Base-by-base conservation (phyloP, 2,113 vertebrate genomes). In the Spilogale gracilis region DNA sequence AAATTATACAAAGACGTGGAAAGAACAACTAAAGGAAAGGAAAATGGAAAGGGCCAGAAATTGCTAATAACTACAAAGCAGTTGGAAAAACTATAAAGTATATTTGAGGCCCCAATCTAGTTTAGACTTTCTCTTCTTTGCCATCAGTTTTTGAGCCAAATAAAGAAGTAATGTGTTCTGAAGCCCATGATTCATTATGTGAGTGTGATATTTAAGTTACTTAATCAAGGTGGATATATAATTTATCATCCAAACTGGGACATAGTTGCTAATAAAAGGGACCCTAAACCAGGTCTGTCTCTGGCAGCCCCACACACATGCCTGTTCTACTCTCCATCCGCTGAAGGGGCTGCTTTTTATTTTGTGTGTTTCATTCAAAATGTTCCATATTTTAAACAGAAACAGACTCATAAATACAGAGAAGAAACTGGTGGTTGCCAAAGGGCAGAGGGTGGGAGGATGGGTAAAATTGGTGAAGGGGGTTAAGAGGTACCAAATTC, bases 201-300 rank as follows among this genome's bases (percentile, higher is more conserved):
- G 56, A 95, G 54, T 83, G 80, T 85, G 43, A 81, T 81, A 74
- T 79, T 94, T 96, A 97, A 87, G 78, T 18, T 63, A 61, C 43
- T 73, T 85, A 92, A 87, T 85, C 94, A 82, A 20, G 38, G 10
- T 67, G 17, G 78, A 56, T 23, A 9, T 76, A 63, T 58, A 84
- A 79, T 78, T 94, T 92, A 74, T 79, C 18, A 58, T 50, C 48
- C 76, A 89, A 69, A 82, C n/a, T 50, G 48, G 1, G 12, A 61
- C 43, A 58, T 6, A 83, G 69, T 83, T 73, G 27, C 50, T 45
- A 86, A 38, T 63, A 58, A 80, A 94, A 82, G 17, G 27, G 13
- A 9, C 38, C 45, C 23, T 48, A 60, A 73, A 48, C 30, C 25
- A 93, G 23, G 17, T 38, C n/a, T 54, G 6, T 78, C 73, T 89